Conservation (phyloP, 2,888 invertebrate genomes). For the Spicauda simplicius region DNA sequence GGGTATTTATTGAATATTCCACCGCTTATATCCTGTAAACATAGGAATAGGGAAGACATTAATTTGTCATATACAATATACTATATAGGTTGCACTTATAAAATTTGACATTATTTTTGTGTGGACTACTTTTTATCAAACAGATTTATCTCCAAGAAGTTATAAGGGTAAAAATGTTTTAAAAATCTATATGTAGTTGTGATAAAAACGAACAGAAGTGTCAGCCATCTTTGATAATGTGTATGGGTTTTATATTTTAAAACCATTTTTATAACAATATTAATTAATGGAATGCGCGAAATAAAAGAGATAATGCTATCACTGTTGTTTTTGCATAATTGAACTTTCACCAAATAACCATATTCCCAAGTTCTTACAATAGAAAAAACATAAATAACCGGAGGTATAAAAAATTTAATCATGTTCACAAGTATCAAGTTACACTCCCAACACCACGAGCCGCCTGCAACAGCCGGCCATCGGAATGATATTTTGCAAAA, state of each 20-base stretch:
- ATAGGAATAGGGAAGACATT: conserved; percentile 2
- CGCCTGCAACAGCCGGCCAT: background rate
- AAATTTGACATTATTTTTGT: background rate
- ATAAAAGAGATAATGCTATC: background rate
- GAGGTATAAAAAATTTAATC: conserved; percentile 21
- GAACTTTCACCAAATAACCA: background rate
- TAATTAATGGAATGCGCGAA: background rate
- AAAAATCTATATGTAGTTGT: background rate
- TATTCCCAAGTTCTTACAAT: background rate
- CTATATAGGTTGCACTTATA: background rate
- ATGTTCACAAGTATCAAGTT: conserved; percentile 43
- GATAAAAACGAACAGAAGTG: background rate
- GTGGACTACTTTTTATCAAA: background rate
- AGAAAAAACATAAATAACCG: background rate
- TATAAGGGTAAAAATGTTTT: background rate
- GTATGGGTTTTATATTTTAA: background rate
- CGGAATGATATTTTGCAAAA: conserved; percentile 13
- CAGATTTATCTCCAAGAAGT: background rate
- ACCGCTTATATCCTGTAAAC: background rate
- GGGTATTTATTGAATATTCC: background rate
- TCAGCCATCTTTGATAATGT: background rate
- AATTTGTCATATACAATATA: background rate
- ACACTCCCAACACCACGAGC: conserved; percentile 16
- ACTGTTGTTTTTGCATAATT: too few relatives aligned
- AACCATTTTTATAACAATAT: background rate